phyloP scores from a whole-genome alignment of 2,113 vertebrate genomes.

The zebrafish (Danio rerio) region GRCz12tu NC_133182.1:42945501-42946000 shows the following conservation, averaged over 20 bases:
- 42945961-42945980: background rate
- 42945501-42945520: too few relatives aligned
- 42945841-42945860: background rate
- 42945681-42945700: too few relatives aligned
- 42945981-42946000: background rate
- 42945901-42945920: background rate
- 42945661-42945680: too few relatives aligned
- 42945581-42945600: background rate
- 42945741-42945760: background rate
- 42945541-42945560: too few relatives aligned
- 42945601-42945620: too few relatives aligned
- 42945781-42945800: background rate
- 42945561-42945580: too few relatives aligned
- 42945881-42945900: too few relatives aligned
- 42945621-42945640: background rate
- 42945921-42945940: conserved; percentile 4
- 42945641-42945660: too few relatives aligned
- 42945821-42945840: background rate
- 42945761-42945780: background rate
- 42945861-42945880: background rate
- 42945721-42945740: background rate
- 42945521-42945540: too few relatives aligned
- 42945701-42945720: too few relatives aligned
- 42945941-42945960: background rate
- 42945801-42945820: background rate